Conservation (phyloP, 2,888 invertebrate species). For the Gandaritis pyraliata region DNA sequence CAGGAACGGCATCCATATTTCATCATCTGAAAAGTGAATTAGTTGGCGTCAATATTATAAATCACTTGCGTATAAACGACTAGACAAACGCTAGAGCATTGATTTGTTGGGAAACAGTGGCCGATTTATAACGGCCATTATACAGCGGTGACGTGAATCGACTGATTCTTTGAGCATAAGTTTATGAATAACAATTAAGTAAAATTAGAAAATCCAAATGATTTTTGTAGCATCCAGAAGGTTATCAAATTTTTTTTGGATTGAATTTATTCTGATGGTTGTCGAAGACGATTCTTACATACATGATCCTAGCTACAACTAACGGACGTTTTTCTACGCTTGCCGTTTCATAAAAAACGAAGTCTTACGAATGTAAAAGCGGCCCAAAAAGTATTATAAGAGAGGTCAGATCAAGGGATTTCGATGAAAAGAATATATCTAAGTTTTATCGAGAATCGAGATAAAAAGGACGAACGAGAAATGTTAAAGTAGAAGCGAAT, state of each 20-base stretch:
- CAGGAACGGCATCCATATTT: constrained; percentile 40
- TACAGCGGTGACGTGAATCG: no score
- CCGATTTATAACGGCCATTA: background rate
- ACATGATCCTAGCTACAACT: background rate
- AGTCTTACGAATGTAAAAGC: constrained; percentile 40
- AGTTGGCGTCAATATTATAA: constrained; percentile 44
- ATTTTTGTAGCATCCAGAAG: no score
- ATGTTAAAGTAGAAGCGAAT: constrained; percentile 26
- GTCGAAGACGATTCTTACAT: no score
- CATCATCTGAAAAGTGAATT: constrained; percentile 40
- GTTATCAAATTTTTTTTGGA: no score
- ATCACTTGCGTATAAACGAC: constrained; percentile 45
- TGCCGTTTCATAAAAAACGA: background rate
- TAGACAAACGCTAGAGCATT: constrained; percentile 44
- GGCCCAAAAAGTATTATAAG: constrained; percentile 46
- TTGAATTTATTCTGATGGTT: no score
- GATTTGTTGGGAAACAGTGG: background rate
- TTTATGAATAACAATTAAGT: no score
- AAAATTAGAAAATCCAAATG: no score
- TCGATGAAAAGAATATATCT: constrained; percentile 61
- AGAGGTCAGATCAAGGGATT: constrained; percentile 63
- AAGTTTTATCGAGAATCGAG: constrained; percentile 63
- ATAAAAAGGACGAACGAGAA: constrained; percentile 48
- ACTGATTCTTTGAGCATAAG: no score
- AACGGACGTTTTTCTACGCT: background rate